These are phyloP conservation scores for Marasmarcha lunaedactyla DNA, from an alignment of 2,888 invertebrate species.

Conservation along the genomic window DNA sequence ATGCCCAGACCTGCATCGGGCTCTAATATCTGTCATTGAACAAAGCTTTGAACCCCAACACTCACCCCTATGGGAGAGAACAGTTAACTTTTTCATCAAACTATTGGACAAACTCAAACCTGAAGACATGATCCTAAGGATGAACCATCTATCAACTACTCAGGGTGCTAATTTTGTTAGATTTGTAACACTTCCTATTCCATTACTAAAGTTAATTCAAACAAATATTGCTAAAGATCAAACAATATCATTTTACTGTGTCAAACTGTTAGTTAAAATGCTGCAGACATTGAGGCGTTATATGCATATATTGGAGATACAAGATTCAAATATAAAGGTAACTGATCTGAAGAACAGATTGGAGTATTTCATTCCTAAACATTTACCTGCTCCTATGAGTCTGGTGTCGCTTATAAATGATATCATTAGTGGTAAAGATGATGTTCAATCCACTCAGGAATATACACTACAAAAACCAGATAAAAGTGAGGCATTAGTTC, in stretches of 20 bases:
- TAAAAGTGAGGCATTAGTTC: conserved; percentile 38
- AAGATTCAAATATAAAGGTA: conserved; percentile 27
- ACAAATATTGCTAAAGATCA: conserved; percentile 38
- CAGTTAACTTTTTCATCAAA: conserved; percentile 51
- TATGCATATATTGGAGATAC: conserved; percentile 58
- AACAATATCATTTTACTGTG: conserved; percentile 52
- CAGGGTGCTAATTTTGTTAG: conserved; percentile 66
- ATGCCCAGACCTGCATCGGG: conserved; percentile 79
- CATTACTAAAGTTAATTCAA: conserved; percentile 55
- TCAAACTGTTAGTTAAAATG: conserved; percentile 67
- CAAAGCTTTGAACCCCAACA: conserved; percentile 72
- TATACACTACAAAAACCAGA: conserved; percentile 39
- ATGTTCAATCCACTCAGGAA: conserved; percentile 25
- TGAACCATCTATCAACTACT: conserved; percentile 46
- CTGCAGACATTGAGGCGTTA: conserved; percentile 61
- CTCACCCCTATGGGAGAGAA: conserved; percentile 65
- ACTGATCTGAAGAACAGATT: conserved; percentile 44
- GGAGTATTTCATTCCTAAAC: conserved; percentile 55
- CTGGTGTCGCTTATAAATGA: conserved; percentile 43
- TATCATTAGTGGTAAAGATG: conserved; percentile 24
- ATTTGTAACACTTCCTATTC: conserved; percentile 58
- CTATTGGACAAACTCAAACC: conserved; percentile 57
- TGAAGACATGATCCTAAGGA: conserved; percentile 53
- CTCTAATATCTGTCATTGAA: conserved; percentile 70
- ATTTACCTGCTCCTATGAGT: conserved; percentile 41